Conservation (phyloP, 2,113 vertebrate genomes). For the Lota lota region DNA sequence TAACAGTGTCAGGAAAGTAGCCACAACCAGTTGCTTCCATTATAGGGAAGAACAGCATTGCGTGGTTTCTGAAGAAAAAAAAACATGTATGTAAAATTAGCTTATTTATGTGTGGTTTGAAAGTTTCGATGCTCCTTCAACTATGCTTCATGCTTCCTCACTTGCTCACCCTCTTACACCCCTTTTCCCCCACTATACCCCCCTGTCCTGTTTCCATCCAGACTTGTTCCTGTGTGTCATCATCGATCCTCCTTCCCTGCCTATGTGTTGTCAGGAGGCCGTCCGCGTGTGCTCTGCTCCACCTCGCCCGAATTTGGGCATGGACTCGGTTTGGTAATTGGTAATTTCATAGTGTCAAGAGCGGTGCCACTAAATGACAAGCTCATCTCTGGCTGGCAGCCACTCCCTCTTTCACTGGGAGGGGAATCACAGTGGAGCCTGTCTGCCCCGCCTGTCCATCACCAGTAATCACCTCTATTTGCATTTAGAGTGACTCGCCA, state of each 20-base stretch:
- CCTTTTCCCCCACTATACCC: background rate
- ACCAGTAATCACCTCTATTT: slow-evolving; percentile 60
- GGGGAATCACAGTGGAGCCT: slow-evolving; percentile 9
- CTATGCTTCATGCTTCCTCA: too few relatives aligned
- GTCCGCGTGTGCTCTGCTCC: background rate
- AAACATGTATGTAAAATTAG: too few relatives aligned
- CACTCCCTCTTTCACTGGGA: slow-evolving; percentile 57
- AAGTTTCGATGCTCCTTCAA: too few relatives aligned
- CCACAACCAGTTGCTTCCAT: too few relatives aligned
- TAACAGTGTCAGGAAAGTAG: too few relatives aligned
- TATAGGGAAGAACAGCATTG: too few relatives aligned
- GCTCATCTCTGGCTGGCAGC: slow-evolving; percentile 65
- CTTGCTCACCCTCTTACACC: too few relatives aligned
- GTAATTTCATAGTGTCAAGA: slow-evolving; percentile 71
- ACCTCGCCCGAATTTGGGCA: slow-evolving; percentile 8
- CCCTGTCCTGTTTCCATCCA: background rate
- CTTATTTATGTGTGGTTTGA: too few relatives aligned
- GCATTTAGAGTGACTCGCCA: slow-evolving; percentile 71
- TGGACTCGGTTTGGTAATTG: slow-evolving; percentile 69
- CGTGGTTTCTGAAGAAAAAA: too few relatives aligned
- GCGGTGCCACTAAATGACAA: slow-evolving; percentile 72
- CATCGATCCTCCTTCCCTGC: too few relatives aligned
- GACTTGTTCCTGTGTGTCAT: too few relatives aligned
- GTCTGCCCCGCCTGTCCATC: slow-evolving; percentile 20
- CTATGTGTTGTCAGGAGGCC: too few relatives aligned